Conservation (phyloP, 2,888 invertebrate genomes). For the Corythucha ciliata region DNA sequence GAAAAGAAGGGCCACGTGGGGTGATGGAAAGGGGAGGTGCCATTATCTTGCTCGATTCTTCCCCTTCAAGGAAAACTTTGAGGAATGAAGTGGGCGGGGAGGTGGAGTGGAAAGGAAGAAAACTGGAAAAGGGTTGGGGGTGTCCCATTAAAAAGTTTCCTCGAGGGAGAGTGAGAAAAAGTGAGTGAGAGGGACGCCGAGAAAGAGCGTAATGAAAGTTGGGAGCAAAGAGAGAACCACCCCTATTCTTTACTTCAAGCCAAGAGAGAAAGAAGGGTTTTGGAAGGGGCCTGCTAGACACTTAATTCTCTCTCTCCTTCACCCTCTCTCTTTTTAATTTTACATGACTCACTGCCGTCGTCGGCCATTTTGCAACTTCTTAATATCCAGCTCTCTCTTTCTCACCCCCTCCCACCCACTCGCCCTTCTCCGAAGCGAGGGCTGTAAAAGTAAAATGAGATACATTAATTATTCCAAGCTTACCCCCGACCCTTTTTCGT, state of each 20-base stretch:
- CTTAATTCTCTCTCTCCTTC: slow-evolving; percentile 26
- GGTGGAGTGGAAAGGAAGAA: slow-evolving; percentile 3
- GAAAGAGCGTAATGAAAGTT: slow-evolving; percentile 28
- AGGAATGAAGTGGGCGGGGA: not conserved
- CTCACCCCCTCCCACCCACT: not conserved
- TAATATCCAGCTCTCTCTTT: slow-evolving; percentile 35
- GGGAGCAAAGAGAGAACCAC: slow-evolving; percentile 24
- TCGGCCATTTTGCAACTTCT: slow-evolving; percentile 39
- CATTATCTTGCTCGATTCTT: slow-evolving; percentile 30
- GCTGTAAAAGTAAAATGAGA: slow-evolving; percentile 31
- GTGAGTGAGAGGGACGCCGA: slow-evolving; percentile 15
- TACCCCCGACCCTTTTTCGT: slow-evolving; percentile 1
- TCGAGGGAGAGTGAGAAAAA: slow-evolving; percentile 17
- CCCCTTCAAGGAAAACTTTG: slow-evolving; percentile 25
- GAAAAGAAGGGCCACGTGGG: too few species aligned
- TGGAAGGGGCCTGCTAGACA: slow-evolving; percentile 9
- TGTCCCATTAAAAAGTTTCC: slow-evolving; percentile 32
- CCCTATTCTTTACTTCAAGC: slow-evolving; percentile 23
- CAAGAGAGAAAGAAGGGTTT: slow-evolving; percentile 15
- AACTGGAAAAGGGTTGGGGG: slow-evolving; percentile 10
- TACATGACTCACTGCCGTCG: slow-evolving; percentile 36
- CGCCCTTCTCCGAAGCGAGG: slow-evolving; percentile 22
- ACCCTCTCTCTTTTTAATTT: slow-evolving; percentile 36
- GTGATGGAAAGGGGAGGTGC: slow-evolving; percentile 12
- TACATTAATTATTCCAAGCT: slow-evolving; percentile 28